A percentile compares a stretch with the other conserved stretches of the same genome.
These are phyloP conservation scores for Caranx melampygus DNA, from an alignment of 2,113 vertebrate genomes.

Conservation along the genomic window DNA sequence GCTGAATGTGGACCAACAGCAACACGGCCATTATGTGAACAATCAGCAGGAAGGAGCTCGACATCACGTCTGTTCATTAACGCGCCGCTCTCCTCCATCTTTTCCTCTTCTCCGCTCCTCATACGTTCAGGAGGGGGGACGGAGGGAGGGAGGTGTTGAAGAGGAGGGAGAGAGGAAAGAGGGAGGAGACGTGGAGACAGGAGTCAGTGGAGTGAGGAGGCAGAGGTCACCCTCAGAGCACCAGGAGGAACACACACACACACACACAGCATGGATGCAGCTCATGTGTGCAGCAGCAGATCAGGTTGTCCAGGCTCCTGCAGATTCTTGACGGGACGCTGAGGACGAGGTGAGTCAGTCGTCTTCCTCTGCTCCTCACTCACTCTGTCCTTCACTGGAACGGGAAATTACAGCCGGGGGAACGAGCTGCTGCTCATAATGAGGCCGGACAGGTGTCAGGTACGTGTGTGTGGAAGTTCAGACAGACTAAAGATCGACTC, in stretches of 20 bases:
- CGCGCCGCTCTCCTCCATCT: background rate
- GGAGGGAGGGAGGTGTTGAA: no score
- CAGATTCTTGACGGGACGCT: constrained; percentile 58
- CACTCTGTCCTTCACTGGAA: background rate
- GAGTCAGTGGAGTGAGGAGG: constrained; percentile 45
- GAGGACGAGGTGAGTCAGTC: constrained; percentile 50
- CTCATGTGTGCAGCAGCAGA: constrained; percentile 51
- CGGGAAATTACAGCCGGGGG: background rate
- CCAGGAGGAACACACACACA: constrained; percentile 17
- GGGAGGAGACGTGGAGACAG: constrained; percentile 48
- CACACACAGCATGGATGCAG: constrained; percentile 63
- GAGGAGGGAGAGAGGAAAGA: constrained; percentile 1
- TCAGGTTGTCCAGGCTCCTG: constrained; percentile 59
- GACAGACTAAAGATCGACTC: background rate
- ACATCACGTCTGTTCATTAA: constrained; percentile 36
- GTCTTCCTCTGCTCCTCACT: background rate
- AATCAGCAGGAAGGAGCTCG: constrained; percentile 41
- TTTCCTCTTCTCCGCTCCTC: background rate
- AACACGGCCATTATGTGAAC: constrained; percentile 11
- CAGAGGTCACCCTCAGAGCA: constrained; percentile 58
- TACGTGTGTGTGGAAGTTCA: background rate
- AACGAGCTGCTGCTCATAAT: background rate
- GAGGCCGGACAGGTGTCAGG: background rate
- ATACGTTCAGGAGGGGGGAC: background rate
- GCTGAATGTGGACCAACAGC: constrained; percentile 38